A percentile compares a stretch with the other conserved stretches of the same genome.
Conservation (phyloP, 2,888 invertebrate genomes). For the Clitarchus hookeri region DNA sequence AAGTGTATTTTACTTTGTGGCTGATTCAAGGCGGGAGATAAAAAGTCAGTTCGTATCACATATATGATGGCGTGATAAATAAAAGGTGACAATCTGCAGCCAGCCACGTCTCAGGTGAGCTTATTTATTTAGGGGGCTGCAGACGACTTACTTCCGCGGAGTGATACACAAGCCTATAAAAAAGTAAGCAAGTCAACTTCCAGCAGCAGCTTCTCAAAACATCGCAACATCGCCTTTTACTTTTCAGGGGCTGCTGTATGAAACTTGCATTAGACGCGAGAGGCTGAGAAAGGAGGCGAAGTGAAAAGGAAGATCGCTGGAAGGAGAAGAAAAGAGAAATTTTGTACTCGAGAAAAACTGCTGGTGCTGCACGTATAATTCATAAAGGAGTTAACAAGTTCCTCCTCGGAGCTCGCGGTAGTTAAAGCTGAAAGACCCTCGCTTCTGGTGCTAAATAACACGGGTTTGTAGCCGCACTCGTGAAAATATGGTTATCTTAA, state of each 20-base stretch:
- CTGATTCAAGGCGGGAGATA: background rate
- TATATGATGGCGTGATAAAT: background rate
- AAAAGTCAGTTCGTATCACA: background rate
- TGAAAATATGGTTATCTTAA: background rate
- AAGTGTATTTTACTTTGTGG: too few relatives aligned
- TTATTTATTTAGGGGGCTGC: background rate
- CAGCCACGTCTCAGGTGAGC: background rate
- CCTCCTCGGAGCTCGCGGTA: background rate
- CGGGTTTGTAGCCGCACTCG: background rate
- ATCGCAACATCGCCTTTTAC: conserved; percentile 8
- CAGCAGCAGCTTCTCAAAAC: background rate
- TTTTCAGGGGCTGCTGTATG: background rate
- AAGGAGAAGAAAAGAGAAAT: conserved; percentile 7
- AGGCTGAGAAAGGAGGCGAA: background rate
- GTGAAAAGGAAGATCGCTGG: background rate
- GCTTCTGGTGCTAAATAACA: conserved; percentile 2
- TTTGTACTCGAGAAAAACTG: conserved; percentile 5
- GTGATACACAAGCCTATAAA: background rate
- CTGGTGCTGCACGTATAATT: background rate
- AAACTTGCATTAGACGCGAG: conserved; percentile 8
- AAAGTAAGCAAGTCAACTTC: background rate
- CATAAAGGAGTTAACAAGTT: conserved; percentile 4
- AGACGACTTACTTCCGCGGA: background rate
- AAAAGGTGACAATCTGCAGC: background rate
- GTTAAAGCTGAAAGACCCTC: background rate